Evolutionary conservation across 2,888 invertebrate species (phyloP).

Genomic region (Endomychus coccineus): DNA sequence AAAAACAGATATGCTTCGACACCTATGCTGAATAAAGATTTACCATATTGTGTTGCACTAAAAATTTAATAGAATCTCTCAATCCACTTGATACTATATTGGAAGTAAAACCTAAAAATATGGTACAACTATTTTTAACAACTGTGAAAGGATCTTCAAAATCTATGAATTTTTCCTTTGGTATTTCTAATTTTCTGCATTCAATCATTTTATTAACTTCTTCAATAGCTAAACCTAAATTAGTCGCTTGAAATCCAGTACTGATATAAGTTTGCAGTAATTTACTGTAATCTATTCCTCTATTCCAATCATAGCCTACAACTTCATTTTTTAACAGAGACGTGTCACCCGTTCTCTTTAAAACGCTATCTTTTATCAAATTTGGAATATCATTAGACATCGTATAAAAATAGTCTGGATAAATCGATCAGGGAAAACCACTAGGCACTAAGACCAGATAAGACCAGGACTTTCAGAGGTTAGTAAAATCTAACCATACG

Average conservation of each 20-base stretch:
- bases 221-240: conserved; percentile 81
- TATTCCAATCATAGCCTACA: conserved; percentile 88
- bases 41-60: conserved; percentile 76
- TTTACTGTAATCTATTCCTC: conserved; percentile 77
- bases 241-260: conserved; percentile 97
- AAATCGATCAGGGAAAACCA: too few relatives aligned
- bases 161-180: conserved; percentile 57
- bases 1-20: too few relatives aligned
- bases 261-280: conserved; percentile 70
- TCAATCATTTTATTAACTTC: conserved; percentile 91
- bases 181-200: conserved; percentile 61
- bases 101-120: conserved; percentile 95
- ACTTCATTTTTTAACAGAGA: conserved; percentile 47
- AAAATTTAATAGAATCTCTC: conserved; percentile 82
- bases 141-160: conserved; percentile 76
- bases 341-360: conserved; percentile 33
- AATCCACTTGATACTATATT: conserved; percentile 95
- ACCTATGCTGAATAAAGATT: too few relatives aligned
- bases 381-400: conserved; percentile 5
- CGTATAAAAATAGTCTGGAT: too few relatives aligned
- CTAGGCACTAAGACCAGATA: too few relatives aligned
- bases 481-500: too few relatives aligned
- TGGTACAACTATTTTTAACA: conserved; percentile 77
- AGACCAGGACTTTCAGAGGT: too few relatives aligned
- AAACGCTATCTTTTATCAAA: conserved; percentile 27